phyloP scores from a whole-genome alignment of 2,888 invertebrate species.

The Torymus tubicola region DNA sequence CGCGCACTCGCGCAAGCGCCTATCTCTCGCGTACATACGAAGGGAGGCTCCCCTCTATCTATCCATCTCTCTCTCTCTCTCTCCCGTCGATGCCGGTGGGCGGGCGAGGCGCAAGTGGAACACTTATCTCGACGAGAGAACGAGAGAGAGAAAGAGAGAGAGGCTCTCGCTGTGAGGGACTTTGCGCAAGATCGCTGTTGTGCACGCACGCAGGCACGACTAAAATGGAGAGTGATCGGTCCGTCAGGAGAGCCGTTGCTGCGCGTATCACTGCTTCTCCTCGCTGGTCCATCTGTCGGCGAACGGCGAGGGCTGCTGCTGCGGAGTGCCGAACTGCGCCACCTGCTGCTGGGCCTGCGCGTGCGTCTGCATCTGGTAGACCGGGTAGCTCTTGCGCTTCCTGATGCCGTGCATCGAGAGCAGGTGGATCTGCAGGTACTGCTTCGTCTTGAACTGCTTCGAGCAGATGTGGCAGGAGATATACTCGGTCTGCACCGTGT shows the following conservation, averaged over 20 bases:
- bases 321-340: constrained; percentile 20
- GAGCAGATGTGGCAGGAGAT: constrained; percentile 82
- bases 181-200: constrained; percentile 14
- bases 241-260: background rate
- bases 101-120: constrained; percentile 39
- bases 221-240: constrained; percentile 49
- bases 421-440: constrained; percentile 84
- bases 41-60: constrained; percentile 60
- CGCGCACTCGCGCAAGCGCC: constrained; percentile 26
- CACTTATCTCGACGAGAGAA: constrained; percentile 33
- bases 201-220: background rate
- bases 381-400: constrained; percentile 78
- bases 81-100: constrained; percentile 22
- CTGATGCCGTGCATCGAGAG: constrained; percentile 83
- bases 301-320: constrained; percentile 62
- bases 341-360: constrained; percentile 55
- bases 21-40: constrained; percentile 37
- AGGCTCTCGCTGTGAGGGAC: background rate
- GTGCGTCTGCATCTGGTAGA: constrained; percentile 69
- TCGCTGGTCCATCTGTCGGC: constrained; percentile 69
- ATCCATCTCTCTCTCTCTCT: no score
- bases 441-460: constrained; percentile 84
- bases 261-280: constrained; percentile 59
- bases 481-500: constrained; percentile 80
- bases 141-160: no score